Evolutionary conservation across 2,888 invertebrate species (phyloP), one percentile per base, ranked within the genome.

Genomic region (Leptopilina drosophilae): DNA sequence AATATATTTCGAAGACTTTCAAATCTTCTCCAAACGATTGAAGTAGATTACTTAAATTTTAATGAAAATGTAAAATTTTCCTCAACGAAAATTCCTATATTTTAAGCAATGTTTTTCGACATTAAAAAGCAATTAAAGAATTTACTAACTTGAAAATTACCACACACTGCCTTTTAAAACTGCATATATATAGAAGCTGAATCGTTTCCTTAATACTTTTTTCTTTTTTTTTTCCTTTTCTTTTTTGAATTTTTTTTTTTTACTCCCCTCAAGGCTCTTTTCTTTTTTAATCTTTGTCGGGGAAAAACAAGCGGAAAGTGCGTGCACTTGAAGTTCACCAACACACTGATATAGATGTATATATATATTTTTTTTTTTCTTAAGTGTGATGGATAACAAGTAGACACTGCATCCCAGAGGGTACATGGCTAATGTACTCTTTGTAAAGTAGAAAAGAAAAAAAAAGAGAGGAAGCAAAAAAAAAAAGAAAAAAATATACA

Each of bases 301-400:
- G 46, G 62, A 65, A 64, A 78, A 75, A 77, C 79, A 82, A 80
- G 81, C 69, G 77, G 69, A 66, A 78, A 78, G 80, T 77, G 82
- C 81, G 82, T 81, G 78, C 76, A 59, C 73, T 79, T 67, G 77
- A 76, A 69, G 76, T 76, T 78, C 80, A 82, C 77, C 79, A 80
- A 78, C 78, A 69, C 78, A 69, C 64, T 3, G 33, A 33, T 33
- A 3, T 33, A 33, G 4, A 20, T 33, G 33, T 3, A 33, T 33
- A 33, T 33, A 42, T 42, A 7, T 42, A 42, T 42, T 8, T 42
- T 42, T 69, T 69, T 20, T 20, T 20, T 20, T 20, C 76, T 79
- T 56, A 62, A 78, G 77, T 65, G 73, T 33, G 33, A 56, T 53
- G 73, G 56, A 59, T 73, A 42, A 42, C 42, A 42, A 42, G 42